Percentiles rank a stretch among this genome's conserved stretches.
Evolutionary conservation across 2,797 vertebrate species (phyloP).

Genomic region (Sebastes diploproa): DNA sequence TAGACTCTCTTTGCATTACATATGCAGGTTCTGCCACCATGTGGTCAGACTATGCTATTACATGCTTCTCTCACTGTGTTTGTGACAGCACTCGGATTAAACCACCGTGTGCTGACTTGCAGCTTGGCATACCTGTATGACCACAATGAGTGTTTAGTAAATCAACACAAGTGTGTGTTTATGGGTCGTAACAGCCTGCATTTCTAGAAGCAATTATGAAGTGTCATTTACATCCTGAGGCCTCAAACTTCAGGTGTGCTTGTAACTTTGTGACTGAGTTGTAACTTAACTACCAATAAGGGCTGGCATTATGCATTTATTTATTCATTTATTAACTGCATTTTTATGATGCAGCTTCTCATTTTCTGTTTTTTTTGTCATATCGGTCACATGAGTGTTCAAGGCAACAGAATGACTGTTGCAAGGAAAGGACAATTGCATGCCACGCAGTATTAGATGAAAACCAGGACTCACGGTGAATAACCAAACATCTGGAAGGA

Average conservation of each 20-base stretch:
- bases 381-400: not conserved
- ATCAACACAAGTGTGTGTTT: not conserved
- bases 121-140: not conserved
- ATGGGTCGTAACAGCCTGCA: not conserved
- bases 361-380: not conserved
- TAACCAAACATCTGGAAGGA: not conserved
- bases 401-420: not conserved
- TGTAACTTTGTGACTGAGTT: not conserved
- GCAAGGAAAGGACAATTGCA: not conserved
- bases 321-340: not conserved
- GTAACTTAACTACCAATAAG: not conserved
- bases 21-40: constrained; percentile 59
- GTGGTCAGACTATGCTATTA: constrained; percentile 56
- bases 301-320: not conserved
- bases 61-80: not conserved
- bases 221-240: not conserved
- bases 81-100: not conserved
- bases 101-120: not conserved
- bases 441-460: not conserved
- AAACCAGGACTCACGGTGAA: not conserved
- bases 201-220: not conserved
- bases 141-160: not conserved
- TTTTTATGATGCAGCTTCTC: not conserved
- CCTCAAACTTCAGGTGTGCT: not conserved
- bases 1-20: not conserved